Evolutionary conservation across 2,888 invertebrate species (phyloP).

Genomic region (Fabriciana adippe): DNA sequence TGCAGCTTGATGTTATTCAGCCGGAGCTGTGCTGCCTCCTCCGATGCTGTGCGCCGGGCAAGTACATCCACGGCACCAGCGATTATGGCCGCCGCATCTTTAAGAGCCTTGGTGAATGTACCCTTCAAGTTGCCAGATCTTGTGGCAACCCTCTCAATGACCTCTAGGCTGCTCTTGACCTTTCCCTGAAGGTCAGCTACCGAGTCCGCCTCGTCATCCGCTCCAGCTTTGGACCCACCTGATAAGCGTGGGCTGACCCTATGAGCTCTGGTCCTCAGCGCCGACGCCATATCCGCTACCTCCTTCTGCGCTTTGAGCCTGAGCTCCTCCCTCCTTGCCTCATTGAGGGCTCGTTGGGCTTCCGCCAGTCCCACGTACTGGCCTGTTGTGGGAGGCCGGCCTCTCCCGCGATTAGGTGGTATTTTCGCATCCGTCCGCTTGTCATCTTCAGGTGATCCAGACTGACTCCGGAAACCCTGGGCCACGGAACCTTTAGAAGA

Average conservation of each 20-base stretch:
- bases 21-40: background rate
- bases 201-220: no score
- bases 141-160: background rate
- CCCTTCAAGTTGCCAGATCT: background rate
- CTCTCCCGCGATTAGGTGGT: background rate
- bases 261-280: background rate
- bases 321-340: no score
- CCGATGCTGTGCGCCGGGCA: background rate
- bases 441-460: no score
- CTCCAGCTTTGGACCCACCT: no score
- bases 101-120: no score
- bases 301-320: background rate
- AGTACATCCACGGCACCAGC: background rate
- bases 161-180: no score
- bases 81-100: no score
- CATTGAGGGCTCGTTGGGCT: background rate
- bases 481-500: no score
- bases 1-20: background rate
- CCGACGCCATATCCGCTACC: background rate
- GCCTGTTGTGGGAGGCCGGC: background rate
- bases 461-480: no score
- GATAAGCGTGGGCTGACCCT: background rate
- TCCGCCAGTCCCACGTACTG: background rate
- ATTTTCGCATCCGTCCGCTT: no score
- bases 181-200: no score